phyloP scores from a whole-genome alignment of 2,113 vertebrate genomes.

The Pachypanchax playfairii region DNA sequence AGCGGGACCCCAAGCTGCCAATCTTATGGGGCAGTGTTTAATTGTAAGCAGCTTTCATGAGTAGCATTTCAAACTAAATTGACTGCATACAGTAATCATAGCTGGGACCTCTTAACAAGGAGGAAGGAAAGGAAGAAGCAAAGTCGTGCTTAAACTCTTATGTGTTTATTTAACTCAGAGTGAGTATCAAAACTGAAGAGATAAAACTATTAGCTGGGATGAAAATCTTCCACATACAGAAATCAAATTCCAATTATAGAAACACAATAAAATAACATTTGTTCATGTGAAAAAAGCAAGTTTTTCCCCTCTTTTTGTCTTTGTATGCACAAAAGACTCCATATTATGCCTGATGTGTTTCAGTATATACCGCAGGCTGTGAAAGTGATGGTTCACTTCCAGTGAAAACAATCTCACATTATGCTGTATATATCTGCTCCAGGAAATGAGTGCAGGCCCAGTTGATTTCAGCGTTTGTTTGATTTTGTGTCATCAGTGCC shows the following conservation, averaged over 20 bases:
- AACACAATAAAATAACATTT: not conserved
- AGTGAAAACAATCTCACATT: slow-evolving; percentile 57
- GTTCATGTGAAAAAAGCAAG: not conserved
- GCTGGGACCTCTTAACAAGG: not conserved
- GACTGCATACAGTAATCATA: not conserved
- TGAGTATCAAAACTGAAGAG: too few species aligned
- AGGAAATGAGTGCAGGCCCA: slow-evolving; percentile 65
- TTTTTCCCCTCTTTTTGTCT: not conserved
- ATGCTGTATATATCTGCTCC: slow-evolving; percentile 53
- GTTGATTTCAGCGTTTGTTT: slow-evolving; percentile 54
- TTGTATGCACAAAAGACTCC: slow-evolving; percentile 7
- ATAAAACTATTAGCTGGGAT: too few species aligned
- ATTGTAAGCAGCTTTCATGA: slow-evolving; percentile 19
- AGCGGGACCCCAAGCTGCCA: slow-evolving; percentile 46
- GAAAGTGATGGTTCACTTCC: slow-evolving; percentile 43
- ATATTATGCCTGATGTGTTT: slow-evolving; percentile 53
- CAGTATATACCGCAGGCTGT: slow-evolving; percentile 36
- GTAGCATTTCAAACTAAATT: slow-evolving; percentile 16
- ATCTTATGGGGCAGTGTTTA: slow-evolving; percentile 31
- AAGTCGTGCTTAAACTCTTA: too few species aligned
- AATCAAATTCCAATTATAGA: too few species aligned
- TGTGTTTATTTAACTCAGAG: too few species aligned
- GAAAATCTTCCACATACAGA: too few species aligned
- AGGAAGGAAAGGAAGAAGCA: too few species aligned
- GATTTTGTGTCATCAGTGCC: slow-evolving; percentile 29